Percentiles rank a stretch among this genome's conserved stretches.
These are phyloP conservation scores for Halcyon badia DNA, from an alignment of 2,797 vertebrate species.

Conservation along the genomic window DNA sequence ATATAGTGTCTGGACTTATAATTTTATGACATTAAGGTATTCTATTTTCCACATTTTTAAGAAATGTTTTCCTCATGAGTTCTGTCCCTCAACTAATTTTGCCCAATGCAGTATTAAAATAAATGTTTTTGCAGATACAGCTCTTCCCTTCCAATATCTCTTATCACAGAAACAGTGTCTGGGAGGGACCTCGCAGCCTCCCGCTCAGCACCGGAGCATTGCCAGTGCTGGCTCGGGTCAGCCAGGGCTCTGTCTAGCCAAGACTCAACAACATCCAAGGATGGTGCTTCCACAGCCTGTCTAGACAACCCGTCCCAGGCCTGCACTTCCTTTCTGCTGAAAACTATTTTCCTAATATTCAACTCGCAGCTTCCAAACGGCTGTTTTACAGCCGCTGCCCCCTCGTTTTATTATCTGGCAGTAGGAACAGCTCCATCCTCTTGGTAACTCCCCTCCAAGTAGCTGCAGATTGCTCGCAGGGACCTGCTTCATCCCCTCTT, in stretches of 20 bases:
- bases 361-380: background rate
- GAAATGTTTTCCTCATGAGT: background rate
- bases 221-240: conserved; percentile 22
- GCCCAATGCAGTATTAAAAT: background rate
- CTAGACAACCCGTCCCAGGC: conserved; percentile 46
- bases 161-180: conserved; percentile 47
- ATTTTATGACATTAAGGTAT: background rate
- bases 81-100: background rate
- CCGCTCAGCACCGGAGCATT: background rate
- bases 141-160: conserved; percentile 22
- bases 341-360: background rate
- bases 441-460: background rate
- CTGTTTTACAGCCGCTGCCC: background rate
- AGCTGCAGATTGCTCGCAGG: fast-evolving
- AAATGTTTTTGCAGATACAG: conserved; percentile 22
- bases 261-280: conserved; percentile 4
- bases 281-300: conserved; percentile 39
- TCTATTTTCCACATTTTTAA: background rate
- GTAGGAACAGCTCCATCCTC: background rate
- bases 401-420: background rate
- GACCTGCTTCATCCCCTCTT: background rate
- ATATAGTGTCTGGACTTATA: background rate
- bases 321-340: conserved; percentile 20
- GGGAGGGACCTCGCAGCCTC: background rate
- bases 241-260: background rate